Evolutionary conservation across 2,113 vertebrate genomes (phyloP).

Genomic region (Notiomystis cincta): DNA sequence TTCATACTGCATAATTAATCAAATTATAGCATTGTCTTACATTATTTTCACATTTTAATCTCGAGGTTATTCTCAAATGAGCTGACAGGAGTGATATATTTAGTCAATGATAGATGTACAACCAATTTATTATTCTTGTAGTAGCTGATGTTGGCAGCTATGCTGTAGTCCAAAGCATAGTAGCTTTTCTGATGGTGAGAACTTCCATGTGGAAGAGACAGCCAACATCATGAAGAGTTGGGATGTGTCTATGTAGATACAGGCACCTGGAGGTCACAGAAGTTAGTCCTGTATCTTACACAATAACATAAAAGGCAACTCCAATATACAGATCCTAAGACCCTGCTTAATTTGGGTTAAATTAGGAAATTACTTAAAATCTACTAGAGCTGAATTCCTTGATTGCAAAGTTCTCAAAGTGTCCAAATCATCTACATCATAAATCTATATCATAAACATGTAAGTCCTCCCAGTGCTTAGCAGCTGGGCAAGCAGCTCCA

Average conservation of each 20-base stretch:
- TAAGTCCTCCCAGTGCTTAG: background rate
- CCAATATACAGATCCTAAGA: background rate
- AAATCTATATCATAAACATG: background rate
- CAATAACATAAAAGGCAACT: background rate
- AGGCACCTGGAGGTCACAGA: background rate
- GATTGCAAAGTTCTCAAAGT: background rate
- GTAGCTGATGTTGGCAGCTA: background rate
- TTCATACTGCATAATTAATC: slow-evolving; percentile 38
- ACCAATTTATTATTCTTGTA: background rate
- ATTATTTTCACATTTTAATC: slow-evolving; percentile 45
- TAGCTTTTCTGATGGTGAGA: background rate
- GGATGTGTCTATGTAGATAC: background rate
- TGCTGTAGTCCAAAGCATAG: background rate
- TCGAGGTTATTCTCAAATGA: slow-evolving; percentile 31
- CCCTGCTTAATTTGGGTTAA: background rate
- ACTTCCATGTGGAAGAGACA: background rate
- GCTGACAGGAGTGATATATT: background rate
- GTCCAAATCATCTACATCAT: background rate
- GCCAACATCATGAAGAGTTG: background rate
- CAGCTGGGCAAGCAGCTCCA: background rate
- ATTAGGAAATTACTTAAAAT: background rate
- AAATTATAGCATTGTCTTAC: slow-evolving; percentile 39
- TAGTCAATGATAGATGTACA: background rate
- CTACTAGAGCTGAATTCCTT: background rate
- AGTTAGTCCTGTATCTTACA: background rate